Percentiles rank a stretch among this genome's conserved stretches.
Conservation (phyloP, 2,797 vertebrate species). For the Aphelocoma californica region DNA sequence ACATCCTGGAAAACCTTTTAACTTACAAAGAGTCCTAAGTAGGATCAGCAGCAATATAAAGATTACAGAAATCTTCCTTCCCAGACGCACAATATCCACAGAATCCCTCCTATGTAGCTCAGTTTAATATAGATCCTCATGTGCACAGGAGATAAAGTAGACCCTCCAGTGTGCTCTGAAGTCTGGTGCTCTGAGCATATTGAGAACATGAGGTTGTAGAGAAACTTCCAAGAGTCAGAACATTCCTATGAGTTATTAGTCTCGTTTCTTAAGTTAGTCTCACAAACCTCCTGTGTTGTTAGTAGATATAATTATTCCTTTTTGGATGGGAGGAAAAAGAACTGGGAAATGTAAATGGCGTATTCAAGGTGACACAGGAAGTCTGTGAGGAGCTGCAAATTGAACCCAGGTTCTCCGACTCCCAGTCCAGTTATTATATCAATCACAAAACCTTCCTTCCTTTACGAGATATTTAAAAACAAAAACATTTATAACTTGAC, state of each 20-base stretch:
- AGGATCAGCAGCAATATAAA: neutral
- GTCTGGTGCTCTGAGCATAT: neutral
- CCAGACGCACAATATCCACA: neutral
- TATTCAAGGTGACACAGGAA: slow-evolving; percentile 59
- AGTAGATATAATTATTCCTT: neutral
- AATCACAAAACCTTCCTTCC: slow-evolving; percentile 51
- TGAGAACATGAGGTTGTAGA: neutral
- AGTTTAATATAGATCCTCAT: neutral
- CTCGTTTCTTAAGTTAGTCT: neutral
- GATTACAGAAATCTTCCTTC: neutral
- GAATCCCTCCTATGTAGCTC: neutral
- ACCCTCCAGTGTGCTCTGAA: neutral
- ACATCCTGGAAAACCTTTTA: neutral
- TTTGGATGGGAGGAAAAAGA: slow-evolving; percentile 28
- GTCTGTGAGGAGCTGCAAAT: slow-evolving; percentile 43
- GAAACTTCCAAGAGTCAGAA: slow-evolving; percentile 23
- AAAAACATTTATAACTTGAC: neutral
- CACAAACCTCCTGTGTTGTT: neutral
- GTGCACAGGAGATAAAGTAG: neutral
- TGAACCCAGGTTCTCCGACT: slow-evolving; percentile 55
- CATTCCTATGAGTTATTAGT: neutral
- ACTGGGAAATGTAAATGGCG: slow-evolving; percentile 35
- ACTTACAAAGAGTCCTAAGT: neutral
- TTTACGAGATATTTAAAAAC: neutral
- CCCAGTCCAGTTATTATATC: slow-evolving; percentile 37